These are phyloP conservation scores for Etheostoma cragini DNA, from an alignment of 2,113 vertebrate genomes.

Conservation along the genomic window DNA sequence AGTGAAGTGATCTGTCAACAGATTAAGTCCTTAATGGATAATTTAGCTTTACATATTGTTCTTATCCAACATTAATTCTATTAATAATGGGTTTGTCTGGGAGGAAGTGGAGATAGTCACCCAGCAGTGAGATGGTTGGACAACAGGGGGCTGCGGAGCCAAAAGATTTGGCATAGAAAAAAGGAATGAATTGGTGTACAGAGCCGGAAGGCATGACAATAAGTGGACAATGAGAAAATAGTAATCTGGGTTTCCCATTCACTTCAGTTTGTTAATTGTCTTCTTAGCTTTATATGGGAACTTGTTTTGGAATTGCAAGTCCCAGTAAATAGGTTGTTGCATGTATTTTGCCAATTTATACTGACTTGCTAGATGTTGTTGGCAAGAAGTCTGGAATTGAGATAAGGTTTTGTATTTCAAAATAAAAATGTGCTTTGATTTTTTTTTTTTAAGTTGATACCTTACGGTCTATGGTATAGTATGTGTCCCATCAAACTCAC, in stretches of 20 bases:
- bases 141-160: neutral
- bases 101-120: neutral
- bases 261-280: neutral
- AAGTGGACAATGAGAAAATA: neutral
- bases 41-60: neutral
- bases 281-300: neutral
- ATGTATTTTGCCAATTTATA: neutral
- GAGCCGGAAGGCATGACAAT: neutral
- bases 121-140: neutral
- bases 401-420: neutral
- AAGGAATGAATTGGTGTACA: neutral
- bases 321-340: neutral
- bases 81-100: neutral
- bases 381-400: neutral
- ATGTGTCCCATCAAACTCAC: neutral
- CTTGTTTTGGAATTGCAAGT: neutral
- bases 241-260: neutral
- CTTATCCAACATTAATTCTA: neutral
- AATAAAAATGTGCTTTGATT: slow-evolving; percentile 11
- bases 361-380: neutral
- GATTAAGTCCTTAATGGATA: neutral
- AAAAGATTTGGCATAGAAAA: neutral
- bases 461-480: too few species aligned
- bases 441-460: neutral
- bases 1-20: neutral